These are phyloP conservation scores for Proales similis DNA, from an alignment of 1,140 invertebrate species.

Conservation along the genomic window DNA sequence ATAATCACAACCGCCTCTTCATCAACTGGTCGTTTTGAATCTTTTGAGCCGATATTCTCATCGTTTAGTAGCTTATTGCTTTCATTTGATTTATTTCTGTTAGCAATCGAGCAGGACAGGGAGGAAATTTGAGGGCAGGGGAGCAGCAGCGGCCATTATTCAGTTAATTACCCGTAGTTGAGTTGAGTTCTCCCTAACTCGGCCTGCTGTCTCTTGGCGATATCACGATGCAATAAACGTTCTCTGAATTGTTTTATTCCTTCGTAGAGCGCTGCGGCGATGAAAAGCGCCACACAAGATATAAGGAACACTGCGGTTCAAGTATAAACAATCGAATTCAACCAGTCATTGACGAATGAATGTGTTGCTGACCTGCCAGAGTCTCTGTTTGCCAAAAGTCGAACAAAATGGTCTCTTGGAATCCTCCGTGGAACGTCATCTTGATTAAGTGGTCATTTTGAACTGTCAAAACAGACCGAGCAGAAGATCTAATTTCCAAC, in stretches of 20 bases:
- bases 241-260: conserved; percentile 41
- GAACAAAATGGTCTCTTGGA: conserved; percentile 30
- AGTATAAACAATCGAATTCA: no score
- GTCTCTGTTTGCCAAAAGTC: conserved; percentile 36
- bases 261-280: conserved; percentile 40
- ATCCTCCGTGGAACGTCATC: conserved; percentile 36
- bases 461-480: neutral
- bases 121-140: neutral
- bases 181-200: neutral
- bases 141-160: neutral
- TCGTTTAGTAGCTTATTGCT: neutral
- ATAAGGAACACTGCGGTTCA: conserved; percentile 35
- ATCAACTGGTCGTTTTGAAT: conserved; percentile 5
- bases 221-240: neutral
- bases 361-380: neutral
- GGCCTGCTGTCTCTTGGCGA: neutral
- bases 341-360: neutral
- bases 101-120: no score
- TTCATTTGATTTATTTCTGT: neutral
- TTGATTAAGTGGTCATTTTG: neutral
- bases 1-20: neutral
- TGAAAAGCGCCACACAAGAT: conserved; percentile 39
- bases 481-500: neutral
- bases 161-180: neutral
- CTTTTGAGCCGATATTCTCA: conserved; percentile 27